phyloP scores from a whole-genome alignment of 1,140 invertebrate species.

The Drosophila lowei region DNA sequence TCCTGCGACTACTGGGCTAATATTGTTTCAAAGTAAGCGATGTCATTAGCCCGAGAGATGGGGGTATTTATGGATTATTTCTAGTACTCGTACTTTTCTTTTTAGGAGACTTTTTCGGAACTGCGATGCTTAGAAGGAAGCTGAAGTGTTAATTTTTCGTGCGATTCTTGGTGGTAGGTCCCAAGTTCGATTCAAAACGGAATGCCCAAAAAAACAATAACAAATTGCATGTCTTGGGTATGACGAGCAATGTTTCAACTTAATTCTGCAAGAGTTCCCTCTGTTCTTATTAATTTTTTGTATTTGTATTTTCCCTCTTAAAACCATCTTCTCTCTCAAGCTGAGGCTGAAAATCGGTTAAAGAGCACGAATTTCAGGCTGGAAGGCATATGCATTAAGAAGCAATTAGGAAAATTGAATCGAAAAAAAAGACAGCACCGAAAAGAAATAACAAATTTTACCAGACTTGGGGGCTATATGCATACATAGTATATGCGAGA shows the following conservation, averaged over 20 bases:
- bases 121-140: too few relatives aligned
- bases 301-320: neutral
- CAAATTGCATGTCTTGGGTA: too few relatives aligned
- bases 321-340: neutral
- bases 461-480: slow-evolving; percentile 7
- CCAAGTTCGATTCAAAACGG: too few relatives aligned
- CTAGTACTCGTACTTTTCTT: too few relatives aligned
- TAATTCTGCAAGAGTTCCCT: too few relatives aligned
- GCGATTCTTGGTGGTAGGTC: too few relatives aligned
- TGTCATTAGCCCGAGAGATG: too few relatives aligned
- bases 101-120: too few relatives aligned
- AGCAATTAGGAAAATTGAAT: slow-evolving; percentile 73
- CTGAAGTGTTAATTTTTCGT: too few relatives aligned
- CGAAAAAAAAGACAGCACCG: slow-evolving; percentile 27
- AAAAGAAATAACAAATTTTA: slow-evolving; percentile 34
- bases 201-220: too few relatives aligned
- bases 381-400: slow-evolving; percentile 47
- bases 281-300: too few relatives aligned
- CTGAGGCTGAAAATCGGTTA: slow-evolving; percentile 7
- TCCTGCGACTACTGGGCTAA: neutral
- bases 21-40: neutral
- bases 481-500: slow-evolving; percentile 2
- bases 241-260: too few relatives aligned
- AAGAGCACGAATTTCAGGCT: slow-evolving; percentile 8
- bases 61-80: neutral